phyloP scores from a whole-genome alignment of 2,113 vertebrate genomes.

The Ciconia stormi region DNA sequence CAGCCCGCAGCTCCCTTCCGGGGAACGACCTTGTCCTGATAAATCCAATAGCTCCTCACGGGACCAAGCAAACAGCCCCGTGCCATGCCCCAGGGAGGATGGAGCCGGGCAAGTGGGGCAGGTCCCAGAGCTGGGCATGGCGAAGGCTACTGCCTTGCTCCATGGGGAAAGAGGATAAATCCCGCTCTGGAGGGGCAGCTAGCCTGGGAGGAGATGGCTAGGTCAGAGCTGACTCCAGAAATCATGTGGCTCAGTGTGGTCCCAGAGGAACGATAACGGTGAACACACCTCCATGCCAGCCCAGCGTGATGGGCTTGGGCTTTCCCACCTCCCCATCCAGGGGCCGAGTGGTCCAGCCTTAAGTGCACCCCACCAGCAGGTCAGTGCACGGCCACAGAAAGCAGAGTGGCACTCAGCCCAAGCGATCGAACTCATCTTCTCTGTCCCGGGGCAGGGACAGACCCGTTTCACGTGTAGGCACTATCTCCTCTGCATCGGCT shows the following conservation, averaged over 20 bases:
- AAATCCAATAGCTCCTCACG: not conserved
- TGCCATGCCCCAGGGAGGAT: not conserved
- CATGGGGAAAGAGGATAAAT: not conserved
- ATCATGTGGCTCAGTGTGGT: accelerated
- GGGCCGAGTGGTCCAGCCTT: not conserved
- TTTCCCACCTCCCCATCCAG: not conserved
- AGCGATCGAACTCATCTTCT: not conserved
- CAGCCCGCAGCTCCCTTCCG: accelerated
- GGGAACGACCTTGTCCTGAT: not conserved
- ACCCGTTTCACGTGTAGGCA: not conserved
- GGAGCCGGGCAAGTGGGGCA: not conserved
- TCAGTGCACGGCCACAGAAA: not conserved
- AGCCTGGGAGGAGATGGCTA: not conserved
- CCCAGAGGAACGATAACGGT: not conserved
- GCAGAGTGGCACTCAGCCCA: not conserved
- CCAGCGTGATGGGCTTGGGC: not conserved
- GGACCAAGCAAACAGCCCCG: not conserved
- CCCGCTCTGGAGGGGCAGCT: not conserved
- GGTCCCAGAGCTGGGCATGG: not conserved
- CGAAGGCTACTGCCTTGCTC: not conserved
- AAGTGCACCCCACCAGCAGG: not conserved
- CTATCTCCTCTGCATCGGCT: not conserved
- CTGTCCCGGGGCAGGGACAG: not conserved
- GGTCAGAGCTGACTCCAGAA: not conserved
- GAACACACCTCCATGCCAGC: not conserved